Evolutionary conservation across 2,113 vertebrate genomes (phyloP), one percentile per base, ranked within the genome.

Genomic region (Gymnorhina tibicen): DNA sequence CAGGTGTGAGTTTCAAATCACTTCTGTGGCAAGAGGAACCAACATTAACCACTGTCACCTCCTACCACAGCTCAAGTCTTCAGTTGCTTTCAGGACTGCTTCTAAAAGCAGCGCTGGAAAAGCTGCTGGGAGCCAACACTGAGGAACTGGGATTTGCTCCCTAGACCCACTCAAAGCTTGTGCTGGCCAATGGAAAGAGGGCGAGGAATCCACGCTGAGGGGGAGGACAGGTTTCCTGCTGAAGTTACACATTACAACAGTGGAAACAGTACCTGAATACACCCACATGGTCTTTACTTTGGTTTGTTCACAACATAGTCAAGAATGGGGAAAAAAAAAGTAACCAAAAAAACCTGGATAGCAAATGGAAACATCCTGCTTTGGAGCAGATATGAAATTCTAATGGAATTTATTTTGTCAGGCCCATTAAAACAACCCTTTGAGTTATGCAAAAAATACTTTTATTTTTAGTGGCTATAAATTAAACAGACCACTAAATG

Each of bases 271-370:
- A 56, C 19, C 35, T n/a, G 28, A 39, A 53, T 22, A 79, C 16
- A 85, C 11, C 13, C 47, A 72, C 13, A 4, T 1, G 1, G 37
- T 56, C 33, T 83, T 49, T 16, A 22, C 39, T 64, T 85, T 3
- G 1, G 26, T 66, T 95, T 85, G 39, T 27, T 82, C 53, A 79
- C 27, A 85, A 47, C 9, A 35, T 6, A 50, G 30, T 59, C 30
- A 56, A 52, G 26, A 7, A 6, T 1, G 2, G 6, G 10, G 4
- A 0, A 0, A 1, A 5, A 3, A 21, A 24, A 41, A 44, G 32
- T 35, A 87, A 82, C 23, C 26, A 24, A 59, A 87, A 79, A 46
- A 28, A 78, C 50, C 11, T 10, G 37, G 9, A 63, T 3, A 75
- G 15, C 24, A 87, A 87, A 52, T 23, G 10, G 58, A 90, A 96